These are phyloP conservation scores for Hipparchia semele DNA, from an alignment of 2,888 invertebrate genomes.

Conservation along the genomic window DNA sequence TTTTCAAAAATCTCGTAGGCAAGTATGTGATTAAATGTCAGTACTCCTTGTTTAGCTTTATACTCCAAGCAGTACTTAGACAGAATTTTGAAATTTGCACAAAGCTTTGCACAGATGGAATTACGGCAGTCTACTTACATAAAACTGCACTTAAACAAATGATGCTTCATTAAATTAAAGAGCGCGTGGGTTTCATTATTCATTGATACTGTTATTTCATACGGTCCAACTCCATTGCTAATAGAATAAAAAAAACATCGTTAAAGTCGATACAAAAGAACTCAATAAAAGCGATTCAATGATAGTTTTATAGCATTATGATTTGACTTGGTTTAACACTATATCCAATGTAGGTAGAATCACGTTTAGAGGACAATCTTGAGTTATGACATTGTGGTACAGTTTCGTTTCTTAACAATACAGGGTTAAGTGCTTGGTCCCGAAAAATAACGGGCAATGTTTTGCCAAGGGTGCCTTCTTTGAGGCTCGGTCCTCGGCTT, in stretches of 20 bases:
- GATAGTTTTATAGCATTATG: neutral
- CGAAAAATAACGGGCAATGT: too few relatives aligned
- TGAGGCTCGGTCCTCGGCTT: too few relatives aligned
- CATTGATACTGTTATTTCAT: constrained; percentile 22
- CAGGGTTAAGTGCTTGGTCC: too few relatives aligned
- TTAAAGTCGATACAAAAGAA: constrained; percentile 14
- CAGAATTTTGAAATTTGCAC: neutral
- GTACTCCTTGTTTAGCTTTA: too few relatives aligned
- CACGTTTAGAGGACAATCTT: too few relatives aligned
- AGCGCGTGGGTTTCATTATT: constrained; percentile 17
- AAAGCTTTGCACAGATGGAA: neutral
- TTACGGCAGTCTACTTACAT: neutral
- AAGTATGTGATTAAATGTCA: neutral
- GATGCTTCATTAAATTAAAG: constrained; percentile 11
- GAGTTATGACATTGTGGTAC: too few relatives aligned
- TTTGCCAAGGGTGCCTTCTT: too few relatives aligned
- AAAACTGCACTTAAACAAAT: neutral
- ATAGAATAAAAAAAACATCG: constrained; percentile 23
- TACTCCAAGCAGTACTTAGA: too few relatives aligned
- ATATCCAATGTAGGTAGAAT: too few relatives aligned
- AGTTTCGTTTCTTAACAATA: too few relatives aligned
- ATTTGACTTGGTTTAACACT: neutral
- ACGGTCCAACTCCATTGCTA: constrained; percentile 29
- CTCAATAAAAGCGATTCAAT: neutral
- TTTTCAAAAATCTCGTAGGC: too few relatives aligned